Percentiles rank a stretch among this genome's conserved stretches.
Evolutionary conservation across 2,888 invertebrate species (phyloP).

Genomic region (Helleia helle): DNA sequence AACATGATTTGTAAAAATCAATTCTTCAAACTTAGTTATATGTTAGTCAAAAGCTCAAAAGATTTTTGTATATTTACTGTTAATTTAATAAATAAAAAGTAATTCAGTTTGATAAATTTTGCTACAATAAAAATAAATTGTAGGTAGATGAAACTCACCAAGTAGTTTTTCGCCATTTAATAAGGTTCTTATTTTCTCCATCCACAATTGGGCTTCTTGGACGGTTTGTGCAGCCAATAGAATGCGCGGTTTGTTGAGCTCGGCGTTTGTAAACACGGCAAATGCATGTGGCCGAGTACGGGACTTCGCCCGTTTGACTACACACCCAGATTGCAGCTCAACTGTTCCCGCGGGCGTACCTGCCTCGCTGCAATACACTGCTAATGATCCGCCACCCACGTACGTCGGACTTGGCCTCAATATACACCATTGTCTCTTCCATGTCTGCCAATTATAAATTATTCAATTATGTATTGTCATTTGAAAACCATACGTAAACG

Average conservation of each 20-base stretch:
- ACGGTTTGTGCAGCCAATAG: slow-evolving; percentile 78
- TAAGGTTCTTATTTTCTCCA: slow-evolving; percentile 74
- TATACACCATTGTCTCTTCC: slow-evolving; percentile 79
- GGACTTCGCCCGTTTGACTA: slow-evolving; percentile 78
- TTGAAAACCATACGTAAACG: slow-evolving; percentile 10
- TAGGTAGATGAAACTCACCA: slow-evolving; percentile 33
- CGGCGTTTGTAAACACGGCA: slow-evolving; percentile 75
- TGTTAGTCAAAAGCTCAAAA: too few species aligned
- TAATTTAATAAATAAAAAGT: too few species aligned
- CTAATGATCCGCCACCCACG: slow-evolving; percentile 67
- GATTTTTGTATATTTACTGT: too few species aligned
- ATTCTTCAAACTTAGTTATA: too few species aligned
- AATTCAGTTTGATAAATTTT: too few species aligned
- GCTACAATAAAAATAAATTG: slow-evolving; percentile 14
- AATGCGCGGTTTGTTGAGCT: slow-evolving; percentile 75
- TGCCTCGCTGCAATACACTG: slow-evolving; percentile 70
- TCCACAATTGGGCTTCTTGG: slow-evolving; percentile 80
- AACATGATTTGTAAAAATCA: too few species aligned
- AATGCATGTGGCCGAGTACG: slow-evolving; percentile 80
- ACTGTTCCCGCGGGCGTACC: slow-evolving; percentile 62
- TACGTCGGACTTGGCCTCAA: slow-evolving; percentile 70
- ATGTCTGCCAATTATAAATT: slow-evolving; percentile 63
- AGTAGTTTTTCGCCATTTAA: slow-evolving; percentile 53
- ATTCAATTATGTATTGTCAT: slow-evolving; percentile 26
- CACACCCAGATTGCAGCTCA: slow-evolving; percentile 72